Conservation (phyloP, 2,888 invertebrate genomes). For the Acronicta leporina region DNA sequence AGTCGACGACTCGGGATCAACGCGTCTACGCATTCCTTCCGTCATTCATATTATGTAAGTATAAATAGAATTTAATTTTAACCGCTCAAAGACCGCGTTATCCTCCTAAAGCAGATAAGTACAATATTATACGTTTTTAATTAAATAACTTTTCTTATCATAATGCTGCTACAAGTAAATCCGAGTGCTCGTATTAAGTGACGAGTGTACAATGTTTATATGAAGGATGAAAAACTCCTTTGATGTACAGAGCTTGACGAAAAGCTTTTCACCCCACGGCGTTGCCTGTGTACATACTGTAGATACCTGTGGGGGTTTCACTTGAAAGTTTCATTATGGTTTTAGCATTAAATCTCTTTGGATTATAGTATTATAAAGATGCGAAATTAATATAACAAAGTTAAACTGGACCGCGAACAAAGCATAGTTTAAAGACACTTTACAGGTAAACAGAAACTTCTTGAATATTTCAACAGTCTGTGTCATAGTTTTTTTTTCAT, state of each 20-base stretch:
- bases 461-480: no score
- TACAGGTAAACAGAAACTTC: no score
- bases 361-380: constrained; percentile 23
- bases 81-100: constrained; percentile 50
- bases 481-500: no score
- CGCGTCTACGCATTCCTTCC: constrained; percentile 68
- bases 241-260: constrained; percentile 64
- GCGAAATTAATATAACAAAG: constrained; percentile 11
- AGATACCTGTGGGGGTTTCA: constrained; percentile 56
- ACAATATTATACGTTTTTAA: constrained; percentile 56
- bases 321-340: constrained; percentile 53
- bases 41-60: constrained; percentile 18
- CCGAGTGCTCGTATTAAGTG: constrained; percentile 27
- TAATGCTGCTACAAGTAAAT: constrained; percentile 43
- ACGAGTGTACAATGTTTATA: constrained; percentile 46
- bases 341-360: constrained; percentile 36
- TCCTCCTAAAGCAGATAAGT: constrained; percentile 50
- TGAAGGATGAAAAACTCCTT: constrained; percentile 62
- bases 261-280: constrained; percentile 61
- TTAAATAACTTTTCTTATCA: constrained; percentile 57
- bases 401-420: constrained; percentile 12
- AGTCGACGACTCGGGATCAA: constrained; percentile 61
- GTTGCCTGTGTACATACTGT: constrained; percentile 41
- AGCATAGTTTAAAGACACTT: neutral
- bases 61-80: constrained; percentile 62